Evolutionary conservation across 2,797 vertebrate genomes (phyloP).

Genomic region (Helostoma temminkii): DNA sequence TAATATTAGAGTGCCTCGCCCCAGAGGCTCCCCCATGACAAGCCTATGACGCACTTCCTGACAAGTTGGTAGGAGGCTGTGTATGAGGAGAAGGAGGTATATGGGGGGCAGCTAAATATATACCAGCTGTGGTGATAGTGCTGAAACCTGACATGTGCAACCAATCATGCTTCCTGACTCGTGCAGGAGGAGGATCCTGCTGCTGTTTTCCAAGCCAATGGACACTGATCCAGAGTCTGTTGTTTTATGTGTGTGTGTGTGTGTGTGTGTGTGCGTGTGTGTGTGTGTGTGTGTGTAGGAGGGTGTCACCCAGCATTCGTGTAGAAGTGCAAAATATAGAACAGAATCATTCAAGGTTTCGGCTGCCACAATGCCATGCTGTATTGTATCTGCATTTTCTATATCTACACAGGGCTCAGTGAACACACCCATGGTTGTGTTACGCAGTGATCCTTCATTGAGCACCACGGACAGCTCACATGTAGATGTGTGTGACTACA

Average conservation of each 20-base stretch:
- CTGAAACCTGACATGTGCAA: conserved; percentile 56
- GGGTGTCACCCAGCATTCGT: too few relatives aligned
- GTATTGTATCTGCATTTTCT: conserved; percentile 29
- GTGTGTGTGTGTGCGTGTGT: too few relatives aligned
- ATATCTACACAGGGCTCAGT: conserved; percentile 33
- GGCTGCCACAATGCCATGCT: background rate
- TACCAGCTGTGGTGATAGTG: conserved; percentile 62
- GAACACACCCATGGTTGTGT: conserved; percentile 31
- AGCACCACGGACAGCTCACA: conserved; percentile 71
- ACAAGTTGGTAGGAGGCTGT: conserved; percentile 43
- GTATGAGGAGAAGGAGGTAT: conserved; percentile 23
- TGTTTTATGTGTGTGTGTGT: background rate
- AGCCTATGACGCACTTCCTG: conserved; percentile 78
- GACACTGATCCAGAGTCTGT: conserved; percentile 13
- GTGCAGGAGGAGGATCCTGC: conserved; percentile 58
- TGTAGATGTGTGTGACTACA: conserved; percentile 58
- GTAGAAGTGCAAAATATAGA: conserved; percentile 54
- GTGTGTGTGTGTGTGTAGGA: too few relatives aligned
- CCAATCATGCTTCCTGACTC: conserved; percentile 67
- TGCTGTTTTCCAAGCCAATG: conserved; percentile 58
- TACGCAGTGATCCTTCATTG: conserved; percentile 48
- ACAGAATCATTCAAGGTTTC: conserved; percentile 6
- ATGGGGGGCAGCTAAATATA: conserved; percentile 66
- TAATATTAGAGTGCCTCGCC: conserved; percentile 66
- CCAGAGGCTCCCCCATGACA: conserved; percentile 67